Evolutionary conservation across 2,113 vertebrate genomes (phyloP).

Genomic region (Leptobrachium leishanense): DNA sequence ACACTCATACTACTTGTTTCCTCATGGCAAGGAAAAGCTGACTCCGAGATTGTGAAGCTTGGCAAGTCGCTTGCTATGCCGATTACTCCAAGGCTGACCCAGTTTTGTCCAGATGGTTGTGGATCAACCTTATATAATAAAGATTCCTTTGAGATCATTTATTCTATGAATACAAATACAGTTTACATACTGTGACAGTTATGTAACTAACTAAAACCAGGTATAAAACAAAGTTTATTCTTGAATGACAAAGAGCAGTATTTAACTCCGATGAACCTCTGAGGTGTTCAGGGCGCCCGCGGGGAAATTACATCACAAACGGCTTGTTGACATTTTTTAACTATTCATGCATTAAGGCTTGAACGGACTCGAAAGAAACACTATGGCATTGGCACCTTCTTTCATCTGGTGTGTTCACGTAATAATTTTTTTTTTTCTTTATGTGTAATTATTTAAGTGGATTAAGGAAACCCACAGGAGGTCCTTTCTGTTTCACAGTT

Average conservation of each 20-base stretch:
- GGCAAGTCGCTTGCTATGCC: no score
- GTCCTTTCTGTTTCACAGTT: slow-evolving; percentile 53
- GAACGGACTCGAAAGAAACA: slow-evolving; percentile 59
- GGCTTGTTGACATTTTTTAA: slow-evolving; percentile 73
- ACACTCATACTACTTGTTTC: no score
- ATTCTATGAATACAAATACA: background rate
- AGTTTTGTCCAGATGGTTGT: no score
- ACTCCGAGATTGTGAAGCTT: no score
- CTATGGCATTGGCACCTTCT: slow-evolving; percentile 62
- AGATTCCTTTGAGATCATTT: no score
- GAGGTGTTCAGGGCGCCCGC: slow-evolving; percentile 42
- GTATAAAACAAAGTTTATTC: slow-evolving; percentile 24
- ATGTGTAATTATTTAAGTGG: slow-evolving; percentile 51
- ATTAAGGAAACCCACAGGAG: slow-evolving; percentile 54
- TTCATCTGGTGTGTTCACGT: slow-evolving; percentile 71
- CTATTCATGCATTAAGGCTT: slow-evolving; percentile 69
- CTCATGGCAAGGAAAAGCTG: no score
- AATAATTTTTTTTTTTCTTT: slow-evolving; percentile 29
- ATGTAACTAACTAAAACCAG: background rate
- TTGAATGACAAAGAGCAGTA: slow-evolving; percentile 37
- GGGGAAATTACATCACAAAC: slow-evolving; percentile 61
- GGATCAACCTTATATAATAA: no score
- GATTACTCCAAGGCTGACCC: no score
- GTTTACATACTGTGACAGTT: background rate
- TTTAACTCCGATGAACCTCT: slow-evolving; percentile 34